Base-by-base conservation (phyloP, 2,797 vertebrate genomes). In the Megaceryle alcyon region DNA sequence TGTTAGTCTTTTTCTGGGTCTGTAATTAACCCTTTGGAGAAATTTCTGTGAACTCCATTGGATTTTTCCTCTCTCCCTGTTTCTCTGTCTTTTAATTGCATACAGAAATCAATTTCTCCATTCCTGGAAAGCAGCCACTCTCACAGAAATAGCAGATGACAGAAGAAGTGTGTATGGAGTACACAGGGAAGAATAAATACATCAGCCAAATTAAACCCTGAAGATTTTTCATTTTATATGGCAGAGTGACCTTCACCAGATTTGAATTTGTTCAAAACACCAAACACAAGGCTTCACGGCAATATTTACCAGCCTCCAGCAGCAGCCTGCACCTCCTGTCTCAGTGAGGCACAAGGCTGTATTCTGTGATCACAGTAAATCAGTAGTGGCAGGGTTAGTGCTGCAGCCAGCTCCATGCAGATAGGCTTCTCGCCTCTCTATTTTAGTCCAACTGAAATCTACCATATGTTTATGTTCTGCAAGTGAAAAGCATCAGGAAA, bases 21-120 rank as follows among this genome's bases (percentile, higher is more conserved):
- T 14, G 21, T 92, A 95, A 96, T 97, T 96, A 98, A 97, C 96
- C 96, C 96, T 94, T 96, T 66, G 90, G 93, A 96, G 80, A 86
- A 86, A 87, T 77, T 92, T 92, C 33, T 2, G 2, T 77, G 65
- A 77, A 77, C n/a, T 68, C 41, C 10, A 31, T 10, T 87, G 68
- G 26, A 48, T 68, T 81, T 71, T 70, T 61, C 49, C 31, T 57
- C 35, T 53, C 59, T 49, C 53, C 5, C 9, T n/a, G 35, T 77
- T 78, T 61, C 28, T 82, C 26, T 61, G 11, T 70, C 56, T 71
- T 28, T 54, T 70, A 82, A 64, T 71, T 82, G 41, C 57, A 44
- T n/a, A 23, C 44, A 64, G 65, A 91, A 90, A 88, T 83, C 28
- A 37, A 26, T 84, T 76, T 59, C 37, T 87, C 31, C 2, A 0